Conservation (phyloP, 2,888 invertebrate species). For the Rotaria macrura region DNA sequence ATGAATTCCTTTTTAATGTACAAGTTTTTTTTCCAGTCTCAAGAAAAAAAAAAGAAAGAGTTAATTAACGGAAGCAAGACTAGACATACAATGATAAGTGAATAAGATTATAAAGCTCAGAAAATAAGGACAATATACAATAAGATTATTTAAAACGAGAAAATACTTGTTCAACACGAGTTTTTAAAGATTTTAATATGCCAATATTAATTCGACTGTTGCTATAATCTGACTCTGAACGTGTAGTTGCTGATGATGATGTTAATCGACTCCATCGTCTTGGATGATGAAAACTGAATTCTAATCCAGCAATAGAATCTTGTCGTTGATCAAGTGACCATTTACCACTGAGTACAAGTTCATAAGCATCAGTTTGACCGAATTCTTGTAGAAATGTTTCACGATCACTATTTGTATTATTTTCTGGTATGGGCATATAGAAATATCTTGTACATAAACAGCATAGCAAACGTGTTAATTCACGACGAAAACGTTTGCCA, state of each 20-base stretch:
- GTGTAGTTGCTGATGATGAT: background rate
- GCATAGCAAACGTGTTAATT: slow-evolving; percentile 38
- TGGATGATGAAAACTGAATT: slow-evolving; percentile 20
- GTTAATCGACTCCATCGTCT: slow-evolving; percentile 20
- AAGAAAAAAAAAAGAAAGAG: too few species aligned
- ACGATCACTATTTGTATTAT: background rate
- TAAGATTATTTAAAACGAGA: background rate
- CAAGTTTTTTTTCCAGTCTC: background rate
- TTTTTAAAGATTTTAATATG: background rate
- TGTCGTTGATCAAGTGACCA: background rate
- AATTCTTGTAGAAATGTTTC: background rate
- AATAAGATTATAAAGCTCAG: too few species aligned
- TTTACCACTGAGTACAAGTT: background rate
- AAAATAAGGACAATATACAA: too few species aligned
- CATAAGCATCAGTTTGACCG: background rate
- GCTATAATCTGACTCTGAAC: background rate
- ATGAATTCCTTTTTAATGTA: background rate
- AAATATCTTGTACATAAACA: background rate
- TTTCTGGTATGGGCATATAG: background rate
- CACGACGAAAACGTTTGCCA: slow-evolving; percentile 44
- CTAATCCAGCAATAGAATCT: background rate
- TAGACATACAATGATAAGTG: background rate
- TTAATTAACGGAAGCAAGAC: background rate
- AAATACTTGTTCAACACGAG: background rate
- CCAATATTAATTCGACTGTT: background rate